These are phyloP conservation scores for Lophotis ruficrista DNA, from an alignment of 2,113 vertebrate species.

Conservation along the genomic window DNA sequence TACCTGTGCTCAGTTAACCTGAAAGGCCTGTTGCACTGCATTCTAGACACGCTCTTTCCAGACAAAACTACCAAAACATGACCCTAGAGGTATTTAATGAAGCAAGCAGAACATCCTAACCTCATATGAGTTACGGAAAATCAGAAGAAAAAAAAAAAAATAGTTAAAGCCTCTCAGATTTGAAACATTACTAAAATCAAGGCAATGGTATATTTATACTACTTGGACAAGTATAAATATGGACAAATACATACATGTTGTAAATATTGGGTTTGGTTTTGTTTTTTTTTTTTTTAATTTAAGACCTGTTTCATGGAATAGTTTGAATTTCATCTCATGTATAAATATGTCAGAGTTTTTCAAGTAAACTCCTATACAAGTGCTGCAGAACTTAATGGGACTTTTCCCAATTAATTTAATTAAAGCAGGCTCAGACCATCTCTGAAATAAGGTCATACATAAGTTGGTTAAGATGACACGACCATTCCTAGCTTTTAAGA, in stretches of 20 bases:
- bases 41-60: slow-evolving; percentile 61
- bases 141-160: not conserved
- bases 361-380: not conserved
- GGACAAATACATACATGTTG: not conserved
- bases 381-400: not conserved
- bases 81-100: slow-evolving; percentile 44
- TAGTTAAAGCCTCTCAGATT: not conserved
- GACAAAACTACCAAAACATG: slow-evolving; percentile 64
- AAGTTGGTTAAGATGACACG: not conserved
- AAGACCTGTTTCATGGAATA: not conserved
- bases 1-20: slow-evolving; percentile 32
- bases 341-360: not conserved
- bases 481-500: not conserved
- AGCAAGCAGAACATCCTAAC: slow-evolving; percentile 34
- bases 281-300: not conserved
- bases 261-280: not conserved
- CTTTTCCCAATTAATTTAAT: not conserved
- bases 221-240: not conserved
- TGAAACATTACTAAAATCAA: not conserved
- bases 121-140: not conserved
- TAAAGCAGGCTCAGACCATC: not conserved
- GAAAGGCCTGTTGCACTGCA: slow-evolving; percentile 45
- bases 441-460: not conserved
- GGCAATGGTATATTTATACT: not conserved
- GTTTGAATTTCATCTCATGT: not conserved